Conservation (phyloP, 2,797 vertebrate genomes). For the Acipenser ruthenus region DNA sequence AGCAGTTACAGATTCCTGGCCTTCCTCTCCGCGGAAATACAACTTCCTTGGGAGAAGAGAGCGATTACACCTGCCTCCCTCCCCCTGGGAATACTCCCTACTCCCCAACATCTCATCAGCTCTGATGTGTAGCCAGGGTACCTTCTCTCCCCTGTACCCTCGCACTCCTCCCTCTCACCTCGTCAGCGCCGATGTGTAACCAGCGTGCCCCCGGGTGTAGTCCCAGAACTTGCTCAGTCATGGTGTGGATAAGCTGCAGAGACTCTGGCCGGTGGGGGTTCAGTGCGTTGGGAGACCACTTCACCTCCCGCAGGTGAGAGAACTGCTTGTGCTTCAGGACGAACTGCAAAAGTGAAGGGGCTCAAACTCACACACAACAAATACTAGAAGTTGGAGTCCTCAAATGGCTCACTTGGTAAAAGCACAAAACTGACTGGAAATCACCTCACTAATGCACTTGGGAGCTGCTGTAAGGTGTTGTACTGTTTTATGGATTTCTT, state of each 20-base stretch:
- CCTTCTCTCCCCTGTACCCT: neutral
- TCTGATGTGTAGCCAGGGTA: slow-evolving; percentile 52
- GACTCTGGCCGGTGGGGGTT: slow-evolving; percentile 76
- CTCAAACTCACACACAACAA: no score
- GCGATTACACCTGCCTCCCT: no score
- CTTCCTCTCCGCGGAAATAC: no score
- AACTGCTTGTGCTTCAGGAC: slow-evolving; percentile 79
- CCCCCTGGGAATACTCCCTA: no score
- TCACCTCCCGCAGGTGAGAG: slow-evolving; percentile 71
- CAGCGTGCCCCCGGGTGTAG: slow-evolving; percentile 60
- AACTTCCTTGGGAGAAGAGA: no score
- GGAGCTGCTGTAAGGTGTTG: no score
- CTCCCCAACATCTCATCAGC: slow-evolving; percentile 55
- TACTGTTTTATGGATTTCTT: no score
- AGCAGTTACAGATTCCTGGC: neutral
- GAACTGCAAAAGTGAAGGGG: slow-evolving; percentile 57
- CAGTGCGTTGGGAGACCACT: slow-evolving; percentile 74
- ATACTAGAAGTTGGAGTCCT: no score
- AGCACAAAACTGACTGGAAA: no score
- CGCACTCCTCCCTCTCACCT: slow-evolving; percentile 41
- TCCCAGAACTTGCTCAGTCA: slow-evolving; percentile 80
- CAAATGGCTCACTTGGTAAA: no score
- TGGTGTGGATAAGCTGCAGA: slow-evolving; percentile 62
- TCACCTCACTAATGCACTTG: no score
- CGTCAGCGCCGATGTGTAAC: slow-evolving; percentile 62